These are phyloP conservation scores for Cabera pusaria DNA, from an alignment of 2,888 invertebrate genomes.

Conservation along the genomic window DNA sequence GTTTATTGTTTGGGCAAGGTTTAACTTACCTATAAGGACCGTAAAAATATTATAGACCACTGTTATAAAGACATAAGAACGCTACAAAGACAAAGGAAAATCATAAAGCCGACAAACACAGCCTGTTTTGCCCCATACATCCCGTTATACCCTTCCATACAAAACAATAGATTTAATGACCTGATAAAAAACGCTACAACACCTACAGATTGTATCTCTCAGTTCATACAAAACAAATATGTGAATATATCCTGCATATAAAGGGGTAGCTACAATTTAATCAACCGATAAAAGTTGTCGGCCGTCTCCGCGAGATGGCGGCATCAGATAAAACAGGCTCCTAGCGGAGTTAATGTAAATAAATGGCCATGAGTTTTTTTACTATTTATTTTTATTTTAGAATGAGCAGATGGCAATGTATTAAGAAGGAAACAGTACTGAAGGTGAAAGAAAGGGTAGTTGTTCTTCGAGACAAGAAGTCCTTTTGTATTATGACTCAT, in stretches of 20 bases:
- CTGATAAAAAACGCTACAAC: conserved; percentile 42
- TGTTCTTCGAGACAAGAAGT: too few relatives aligned
- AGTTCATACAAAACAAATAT: conserved; percentile 58
- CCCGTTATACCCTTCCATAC: conserved; percentile 6
- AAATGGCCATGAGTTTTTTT: conserved; percentile 23
- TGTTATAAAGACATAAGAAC: too few relatives aligned
- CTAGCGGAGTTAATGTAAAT: conserved; percentile 27
- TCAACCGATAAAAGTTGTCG: conserved; percentile 73
- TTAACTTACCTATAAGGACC: too few relatives aligned
- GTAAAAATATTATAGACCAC: too few relatives aligned
- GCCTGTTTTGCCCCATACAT: neutral
- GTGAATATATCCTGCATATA: conserved; percentile 53
- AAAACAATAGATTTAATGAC: conserved; percentile 36
- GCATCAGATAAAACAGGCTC: conserved; percentile 50
- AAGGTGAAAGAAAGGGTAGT: too few relatives aligned
- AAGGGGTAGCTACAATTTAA: conserved; percentile 78
- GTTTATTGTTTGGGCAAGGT: too few relatives aligned
- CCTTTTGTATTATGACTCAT: too few relatives aligned
- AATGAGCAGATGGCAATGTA: neutral
- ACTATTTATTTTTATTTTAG: conserved; percentile 11
- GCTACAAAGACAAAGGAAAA: conserved; percentile 1
- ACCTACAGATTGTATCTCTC: conserved; percentile 53
- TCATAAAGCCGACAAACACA: neutral
- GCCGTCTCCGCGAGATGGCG: conserved; percentile 61
- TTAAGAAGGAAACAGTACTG: neutral